phyloP scores from a whole-genome alignment of 2,888 invertebrate species.

The Idaea dimidiata region DNA sequence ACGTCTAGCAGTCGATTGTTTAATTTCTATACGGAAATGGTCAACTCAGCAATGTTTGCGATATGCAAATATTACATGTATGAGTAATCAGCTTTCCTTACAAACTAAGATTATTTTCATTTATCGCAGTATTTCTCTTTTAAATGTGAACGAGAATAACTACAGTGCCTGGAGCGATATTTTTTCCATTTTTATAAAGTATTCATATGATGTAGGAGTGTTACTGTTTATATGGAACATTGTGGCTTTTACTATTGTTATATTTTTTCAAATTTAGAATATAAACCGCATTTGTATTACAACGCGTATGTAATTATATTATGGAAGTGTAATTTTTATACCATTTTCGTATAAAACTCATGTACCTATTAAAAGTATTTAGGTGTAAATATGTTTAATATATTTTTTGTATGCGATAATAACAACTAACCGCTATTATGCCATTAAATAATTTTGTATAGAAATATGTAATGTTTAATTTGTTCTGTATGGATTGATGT shows the following conservation, averaged over 20 bases:
- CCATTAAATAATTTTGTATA: conserved; percentile 75
- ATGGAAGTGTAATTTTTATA: conserved; percentile 80
- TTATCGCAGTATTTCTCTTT: conserved; percentile 21
- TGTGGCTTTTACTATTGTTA: conserved; percentile 76
- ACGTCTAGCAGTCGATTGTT: conserved; percentile 26
- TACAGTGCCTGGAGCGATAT: conserved; percentile 72
- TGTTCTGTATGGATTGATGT: conserved; percentile 73
- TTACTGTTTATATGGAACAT: conserved; percentile 65
- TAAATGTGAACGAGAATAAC: conserved; percentile 47
- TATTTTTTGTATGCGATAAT: conserved; percentile 75
- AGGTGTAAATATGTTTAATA: conserved; percentile 77
- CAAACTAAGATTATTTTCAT: conserved; percentile 24
- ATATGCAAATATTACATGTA: conserved; percentile 66
- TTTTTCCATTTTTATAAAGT: conserved; percentile 61
- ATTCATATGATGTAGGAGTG: conserved; percentile 56
- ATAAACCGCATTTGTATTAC: conserved; percentile 75
- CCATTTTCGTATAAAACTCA: conserved; percentile 79
- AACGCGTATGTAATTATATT: conserved; percentile 62
- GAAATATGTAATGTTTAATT: conserved; percentile 58
- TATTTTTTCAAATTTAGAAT: conserved; percentile 76
- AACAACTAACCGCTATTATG: conserved; percentile 68
- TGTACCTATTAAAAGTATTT: conserved; percentile 75
- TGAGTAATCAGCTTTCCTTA: conserved; percentile 60
- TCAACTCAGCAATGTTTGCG: conserved; percentile 73
- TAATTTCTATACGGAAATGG: conserved; percentile 47